Evolutionary conservation across 2,113 vertebrate genomes (phyloP), one percentile per base, ranked within the genome.

Genomic region (Ciconia boyciana): DNA sequence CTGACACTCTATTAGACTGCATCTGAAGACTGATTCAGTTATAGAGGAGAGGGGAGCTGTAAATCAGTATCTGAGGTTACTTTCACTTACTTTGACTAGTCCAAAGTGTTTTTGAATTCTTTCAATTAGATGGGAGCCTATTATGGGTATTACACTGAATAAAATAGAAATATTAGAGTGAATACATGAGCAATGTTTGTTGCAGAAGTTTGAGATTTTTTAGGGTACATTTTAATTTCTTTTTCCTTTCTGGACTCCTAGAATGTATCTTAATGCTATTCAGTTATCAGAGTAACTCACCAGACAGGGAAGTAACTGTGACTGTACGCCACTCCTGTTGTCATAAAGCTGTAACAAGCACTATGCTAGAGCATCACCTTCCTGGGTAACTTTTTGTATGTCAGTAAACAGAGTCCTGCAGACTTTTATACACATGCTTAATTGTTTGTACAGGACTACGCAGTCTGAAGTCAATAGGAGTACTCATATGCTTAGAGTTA

Each of bases 401-500:
- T 54, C 85, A 58, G 58, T 29, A 83, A 92, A 80, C 43, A 7
- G 2, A 39, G 57, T 25, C 18, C 44, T 91, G 61, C 71, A 87
- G 87, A 48, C 11, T 65, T 78, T 46, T 80, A 66, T n/a, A 29
- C 13, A 48, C 16, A 16, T 19, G 36, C 46, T 87, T 87, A 75
- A 87, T 90, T 94, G 55, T 51, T 70, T 51, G 49, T 76, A 58
- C 82, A 82, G 76, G 43, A 72, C 60, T 89, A 89, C 43, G 32
- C 74, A 79, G 39, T 16, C 54, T 69, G 41, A 51, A 93, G 36
- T 65, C 66, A 78, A 69, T 41, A 60, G 64, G 60, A 88, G 8
- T 16, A 87, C 44, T 91, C 89, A 94, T 68, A 49, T 51, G 80
- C 77, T 96, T 69, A 74, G 78, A 93, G 66, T 86, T 90, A 94